Conservation (phyloP, 2,113 vertebrate species). For the Pteronura brasiliensis region DNA sequence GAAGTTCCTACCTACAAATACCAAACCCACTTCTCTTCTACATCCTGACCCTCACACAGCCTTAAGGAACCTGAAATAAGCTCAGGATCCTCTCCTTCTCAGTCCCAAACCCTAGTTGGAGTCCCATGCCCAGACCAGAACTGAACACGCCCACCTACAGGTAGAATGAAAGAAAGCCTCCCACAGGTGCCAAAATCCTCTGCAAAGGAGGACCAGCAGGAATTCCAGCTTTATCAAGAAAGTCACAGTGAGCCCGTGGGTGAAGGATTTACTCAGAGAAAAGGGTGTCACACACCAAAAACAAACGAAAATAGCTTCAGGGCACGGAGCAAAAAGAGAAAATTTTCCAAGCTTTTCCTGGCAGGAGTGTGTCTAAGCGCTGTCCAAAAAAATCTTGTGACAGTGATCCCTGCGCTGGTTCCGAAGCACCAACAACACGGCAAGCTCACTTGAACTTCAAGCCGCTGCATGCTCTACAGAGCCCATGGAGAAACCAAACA, state of each 20-base stretch:
- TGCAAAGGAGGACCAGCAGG: background rate
- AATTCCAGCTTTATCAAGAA: background rate
- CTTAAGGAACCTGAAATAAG: background rate
- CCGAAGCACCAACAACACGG: background rate
- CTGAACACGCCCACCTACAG: rapidly evolving
- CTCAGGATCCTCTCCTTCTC: background rate
- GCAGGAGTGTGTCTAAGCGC: background rate
- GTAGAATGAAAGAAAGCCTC: background rate
- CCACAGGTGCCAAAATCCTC: background rate
- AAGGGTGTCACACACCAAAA: background rate
- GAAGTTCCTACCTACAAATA: background rate
- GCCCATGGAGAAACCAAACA: background rate
- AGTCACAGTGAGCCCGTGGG: background rate
- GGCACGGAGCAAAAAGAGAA: background rate
- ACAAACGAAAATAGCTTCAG: background rate
- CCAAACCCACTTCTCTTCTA: background rate
- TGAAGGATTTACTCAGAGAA: background rate
- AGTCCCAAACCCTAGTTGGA: background rate
- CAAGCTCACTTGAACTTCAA: background rate
- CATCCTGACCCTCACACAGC: background rate
- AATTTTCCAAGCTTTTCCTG: background rate
- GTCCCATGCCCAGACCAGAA: background rate
- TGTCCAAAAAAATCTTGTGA: background rate
- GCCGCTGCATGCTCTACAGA: background rate
- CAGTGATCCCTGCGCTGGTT: background rate